phyloP scores from a whole-genome alignment of 2,888 invertebrate genomes.

The Chalcosyrphus nemorum region DNA sequence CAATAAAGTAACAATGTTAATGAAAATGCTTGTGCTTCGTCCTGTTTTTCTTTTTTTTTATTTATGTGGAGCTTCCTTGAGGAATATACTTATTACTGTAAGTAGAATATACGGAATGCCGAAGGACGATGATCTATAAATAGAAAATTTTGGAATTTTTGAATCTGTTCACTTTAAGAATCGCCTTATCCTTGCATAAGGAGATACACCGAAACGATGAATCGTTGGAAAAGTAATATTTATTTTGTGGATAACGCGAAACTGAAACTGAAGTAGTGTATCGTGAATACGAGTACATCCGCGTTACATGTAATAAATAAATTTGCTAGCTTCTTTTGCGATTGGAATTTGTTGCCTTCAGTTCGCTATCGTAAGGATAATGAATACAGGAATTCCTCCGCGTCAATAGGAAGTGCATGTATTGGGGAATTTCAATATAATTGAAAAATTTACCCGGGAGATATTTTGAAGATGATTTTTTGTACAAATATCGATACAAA shows the following conservation, averaged over 20 bases:
- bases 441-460: constrained; percentile 18
- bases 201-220: background rate
- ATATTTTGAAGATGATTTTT: constrained; percentile 2
- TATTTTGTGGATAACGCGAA: constrained; percentile 15
- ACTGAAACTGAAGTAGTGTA: constrained; percentile 44
- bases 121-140: constrained; percentile 21
- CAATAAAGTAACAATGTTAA: constrained; percentile 75
- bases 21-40: constrained; percentile 69
- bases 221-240: constrained; percentile 5
- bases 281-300: constrained; percentile 24
- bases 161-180: constrained; percentile 43
- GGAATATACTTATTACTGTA: too few species aligned
- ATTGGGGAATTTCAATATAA: constrained; percentile 38
- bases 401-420: constrained; percentile 12
- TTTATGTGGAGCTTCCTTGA: too few species aligned
- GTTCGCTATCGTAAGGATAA: constrained; percentile 13
- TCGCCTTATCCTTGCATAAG: constrained; percentile 16
- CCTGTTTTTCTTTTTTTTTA: background rate
- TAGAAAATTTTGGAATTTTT: constrained; percentile 51
- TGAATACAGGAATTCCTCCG: constrained; percentile 1
- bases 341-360: constrained; percentile 38
- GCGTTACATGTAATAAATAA: constrained; percentile 30
- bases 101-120: constrained; percentile 7
- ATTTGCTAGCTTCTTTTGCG: constrained; percentile 13
- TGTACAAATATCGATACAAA: background rate